Conservation (phyloP, 2,797 vertebrate species). For the Synanceia verrucosa region DNA sequence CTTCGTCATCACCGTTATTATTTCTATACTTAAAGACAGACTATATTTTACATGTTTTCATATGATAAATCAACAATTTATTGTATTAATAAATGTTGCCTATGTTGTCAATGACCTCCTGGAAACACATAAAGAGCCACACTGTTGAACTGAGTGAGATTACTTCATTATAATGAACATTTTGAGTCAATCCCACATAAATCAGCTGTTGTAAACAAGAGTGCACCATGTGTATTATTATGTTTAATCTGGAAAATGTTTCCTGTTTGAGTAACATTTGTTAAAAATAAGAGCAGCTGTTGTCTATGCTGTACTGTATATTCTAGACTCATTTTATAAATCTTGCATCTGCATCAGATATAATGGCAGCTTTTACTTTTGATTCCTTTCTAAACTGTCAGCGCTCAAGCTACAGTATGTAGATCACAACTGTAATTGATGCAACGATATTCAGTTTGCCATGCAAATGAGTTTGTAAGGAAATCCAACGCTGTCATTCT, state of each 20-base stretch:
- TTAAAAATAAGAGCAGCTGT: not conserved
- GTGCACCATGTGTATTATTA: not conserved
- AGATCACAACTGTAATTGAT: slow-evolving; percentile 24
- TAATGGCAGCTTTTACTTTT: not conserved
- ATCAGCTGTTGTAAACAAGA: not conserved
- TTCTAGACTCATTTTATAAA: not conserved
- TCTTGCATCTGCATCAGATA: not conserved
- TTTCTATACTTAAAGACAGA: not conserved
- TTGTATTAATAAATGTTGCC: not conserved
- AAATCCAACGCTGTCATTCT: slow-evolving; percentile 36
- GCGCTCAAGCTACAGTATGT: not conserved
- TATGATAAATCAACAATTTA: not conserved
- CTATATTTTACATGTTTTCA: not conserved
- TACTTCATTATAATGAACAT: not conserved
- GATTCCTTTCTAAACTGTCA: slow-evolving; percentile 5
- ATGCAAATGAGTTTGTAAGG: slow-evolving; percentile 64
- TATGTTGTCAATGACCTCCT: not conserved
- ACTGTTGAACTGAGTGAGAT: not conserved
- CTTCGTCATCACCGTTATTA: not conserved
- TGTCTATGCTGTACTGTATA: not conserved
- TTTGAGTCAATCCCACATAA: not conserved
- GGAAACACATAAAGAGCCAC: not conserved
- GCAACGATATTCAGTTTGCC: slow-evolving; percentile 52
- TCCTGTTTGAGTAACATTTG: not conserved
- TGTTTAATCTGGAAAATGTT: too few species aligned